phyloP scores from a whole-genome alignment of 2,888 invertebrate species.

The Stenolophus ochropezus region DNA sequence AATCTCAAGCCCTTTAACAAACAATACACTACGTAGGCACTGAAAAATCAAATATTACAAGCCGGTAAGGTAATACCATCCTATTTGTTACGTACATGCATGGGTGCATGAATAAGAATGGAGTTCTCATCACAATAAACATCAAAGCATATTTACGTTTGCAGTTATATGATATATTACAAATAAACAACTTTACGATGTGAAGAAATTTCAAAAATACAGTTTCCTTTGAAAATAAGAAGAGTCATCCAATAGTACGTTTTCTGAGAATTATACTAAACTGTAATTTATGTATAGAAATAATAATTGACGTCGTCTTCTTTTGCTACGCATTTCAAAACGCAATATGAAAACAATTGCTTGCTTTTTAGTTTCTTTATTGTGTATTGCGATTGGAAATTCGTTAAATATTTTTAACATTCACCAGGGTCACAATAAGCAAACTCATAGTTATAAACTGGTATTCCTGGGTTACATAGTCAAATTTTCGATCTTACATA shows the following conservation, averaged over 20 bases:
- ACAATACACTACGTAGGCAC: constrained; percentile 1
- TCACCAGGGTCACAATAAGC: too few species aligned
- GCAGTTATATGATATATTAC: constrained; percentile 27
- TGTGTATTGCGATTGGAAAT: not conserved
- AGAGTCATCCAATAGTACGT: not conserved
- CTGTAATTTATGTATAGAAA: constrained; percentile 56
- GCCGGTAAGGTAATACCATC: not conserved
- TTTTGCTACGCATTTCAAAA: constrained; percentile 37
- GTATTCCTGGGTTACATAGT: too few species aligned
- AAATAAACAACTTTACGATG: constrained; percentile 10
- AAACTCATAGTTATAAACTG: too few species aligned
- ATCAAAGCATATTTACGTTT: constrained; percentile 13
- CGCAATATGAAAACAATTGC: not conserved
- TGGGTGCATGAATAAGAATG: not conserved
- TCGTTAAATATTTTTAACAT: not conserved
- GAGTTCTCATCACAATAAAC: constrained; percentile 35
- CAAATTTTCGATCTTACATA: too few species aligned
- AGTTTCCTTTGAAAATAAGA: constrained; percentile 5
- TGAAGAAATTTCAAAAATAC: constrained; percentile 3
- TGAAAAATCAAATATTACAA: constrained; percentile 7
- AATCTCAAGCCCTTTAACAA: constrained; percentile 14
- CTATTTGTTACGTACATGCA: not conserved
- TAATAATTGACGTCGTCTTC: constrained; percentile 41
- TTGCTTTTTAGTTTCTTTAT: constrained; percentile 30
- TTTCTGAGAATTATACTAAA: constrained; percentile 50